phyloP scores from a whole-genome alignment of 2,888 invertebrate species.

The Tetheella fluctuosa region DNA sequence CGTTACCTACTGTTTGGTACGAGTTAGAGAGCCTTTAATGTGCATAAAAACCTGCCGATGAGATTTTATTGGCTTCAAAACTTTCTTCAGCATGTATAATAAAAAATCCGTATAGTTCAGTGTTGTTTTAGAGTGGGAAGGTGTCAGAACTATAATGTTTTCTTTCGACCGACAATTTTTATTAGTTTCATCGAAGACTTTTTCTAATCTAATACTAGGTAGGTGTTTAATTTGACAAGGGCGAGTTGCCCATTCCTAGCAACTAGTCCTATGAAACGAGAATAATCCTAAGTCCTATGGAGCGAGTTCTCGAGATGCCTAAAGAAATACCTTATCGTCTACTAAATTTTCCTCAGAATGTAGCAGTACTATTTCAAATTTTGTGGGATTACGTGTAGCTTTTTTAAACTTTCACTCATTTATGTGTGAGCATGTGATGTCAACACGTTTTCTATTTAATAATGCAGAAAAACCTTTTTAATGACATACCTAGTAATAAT shows the following conservation, averaged over 20 bases:
- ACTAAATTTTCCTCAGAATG: neutral
- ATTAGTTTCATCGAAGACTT: too few species aligned
- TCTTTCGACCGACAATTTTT: too few species aligned
- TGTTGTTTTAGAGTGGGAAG: too few species aligned
- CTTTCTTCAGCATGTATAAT: neutral
- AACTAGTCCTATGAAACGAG: too few species aligned
- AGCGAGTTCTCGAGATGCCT: too few species aligned
- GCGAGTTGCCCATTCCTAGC: too few species aligned
- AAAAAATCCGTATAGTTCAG: too few species aligned
- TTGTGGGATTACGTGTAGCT: constrained; percentile 17
- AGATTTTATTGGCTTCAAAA: neutral
- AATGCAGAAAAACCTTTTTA: constrained; percentile 44
- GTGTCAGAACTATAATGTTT: too few species aligned
- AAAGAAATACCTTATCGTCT: too few species aligned
- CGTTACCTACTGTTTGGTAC: neutral
- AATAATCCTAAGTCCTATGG: too few species aligned
- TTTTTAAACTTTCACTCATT: constrained; percentile 56
- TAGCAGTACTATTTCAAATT: constrained; percentile 15
- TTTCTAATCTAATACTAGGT: too few species aligned
- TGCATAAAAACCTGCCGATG: neutral
- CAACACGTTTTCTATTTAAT: constrained; percentile 62
- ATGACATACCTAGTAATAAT: constrained; percentile 37
- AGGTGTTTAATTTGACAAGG: too few species aligned
- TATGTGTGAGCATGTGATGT: constrained; percentile 46
- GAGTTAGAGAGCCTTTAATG: neutral